Percentiles rank a stretch among this genome's conserved stretches.
Evolutionary conservation across 2,888 invertebrate genomes (phyloP).

Genomic region (Gibbula magus): DNA sequence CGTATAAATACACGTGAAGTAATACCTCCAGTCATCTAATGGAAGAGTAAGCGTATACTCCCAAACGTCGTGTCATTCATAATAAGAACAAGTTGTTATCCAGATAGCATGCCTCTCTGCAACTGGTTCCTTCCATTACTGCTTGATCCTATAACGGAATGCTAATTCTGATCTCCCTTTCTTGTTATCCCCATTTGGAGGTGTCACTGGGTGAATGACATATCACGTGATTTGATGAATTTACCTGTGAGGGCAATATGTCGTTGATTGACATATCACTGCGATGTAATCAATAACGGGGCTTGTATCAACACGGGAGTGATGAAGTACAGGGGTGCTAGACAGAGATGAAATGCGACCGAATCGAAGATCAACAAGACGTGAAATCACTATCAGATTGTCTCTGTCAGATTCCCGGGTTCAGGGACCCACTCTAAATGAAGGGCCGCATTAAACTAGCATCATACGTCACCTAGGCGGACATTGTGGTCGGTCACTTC

Average conservation of each 20-base stretch:
- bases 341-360: not conserved
- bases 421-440: not conserved
- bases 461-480: not conserved
- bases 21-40: no score
- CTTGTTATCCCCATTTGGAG: no score
- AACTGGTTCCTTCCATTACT: no score
- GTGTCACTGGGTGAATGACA: not conserved
- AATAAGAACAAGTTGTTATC: no score
- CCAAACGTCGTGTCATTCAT: no score
- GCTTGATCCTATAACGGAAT: no score
- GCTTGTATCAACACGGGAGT: not conserved
- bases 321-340: not conserved
- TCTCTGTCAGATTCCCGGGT: not conserved
- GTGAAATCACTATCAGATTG: constrained; percentile 15
- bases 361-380: not conserved
- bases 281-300: constrained; percentile 9
- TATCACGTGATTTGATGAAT: constrained; percentile 21
- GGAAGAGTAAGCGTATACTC: no score
- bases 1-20: no score
- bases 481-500: constrained; percentile 1
- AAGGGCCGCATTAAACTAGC: constrained; percentile 3
- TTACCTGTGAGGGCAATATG: constrained; percentile 22
- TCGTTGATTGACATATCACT: constrained; percentile 15
- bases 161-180: no score
- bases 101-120: no score